Evolutionary conservation across 37 sponge, comb jelly and placozoan species (phyloP), one percentile per base, ranked within the genome.

Genomic region (Lycopodina hypogea): DNA sequence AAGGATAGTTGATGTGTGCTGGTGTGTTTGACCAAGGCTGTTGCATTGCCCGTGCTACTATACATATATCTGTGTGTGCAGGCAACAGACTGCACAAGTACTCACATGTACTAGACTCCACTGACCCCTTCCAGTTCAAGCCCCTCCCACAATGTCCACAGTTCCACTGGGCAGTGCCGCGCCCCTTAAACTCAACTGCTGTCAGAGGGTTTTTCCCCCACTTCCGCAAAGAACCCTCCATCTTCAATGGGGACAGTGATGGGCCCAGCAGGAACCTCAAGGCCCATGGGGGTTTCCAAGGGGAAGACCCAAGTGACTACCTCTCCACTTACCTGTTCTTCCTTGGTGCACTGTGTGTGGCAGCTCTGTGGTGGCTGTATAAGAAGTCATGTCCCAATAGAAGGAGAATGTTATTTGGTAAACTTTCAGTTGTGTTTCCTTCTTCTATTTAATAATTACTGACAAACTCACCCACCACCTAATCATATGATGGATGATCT

Each of bases 31-130:
- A 45, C 48, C 48, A n/a, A n/a, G 15, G 15, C 53, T 18, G 53
- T 52, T 11, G 53, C 15, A 15, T 15, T 18, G 15, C 11, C 15
- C 53, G 11, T 52, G 53, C 53, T 52, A 52, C 53, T 15, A 52
- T 52, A 11, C 15, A 18, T 18, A 18, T 18, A 52, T 52, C 15
- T 18, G 11, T 15, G 53, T 15, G 8, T 62, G 28, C 66, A 93
- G 94, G 88, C 7, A 93, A 77, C 75, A 73, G 83, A 42, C 58
- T 93, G 42, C 77, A 89, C 52, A 91, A 75, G 35, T 93, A 89
- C 81, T 86, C 87, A 21, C 59, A 77, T 39, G 94, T 93, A 12
- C 68, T 90, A 15, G 87, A 83, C 61, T 14, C 83, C 32, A 40
- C 36, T 0, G 81, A 80, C 55, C 51, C 77, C 51, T 38, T 71